These are phyloP conservation scores for Onychomys torridus DNA, from an alignment of 2,797 vertebrate genomes.

Conservation along the genomic window DNA sequence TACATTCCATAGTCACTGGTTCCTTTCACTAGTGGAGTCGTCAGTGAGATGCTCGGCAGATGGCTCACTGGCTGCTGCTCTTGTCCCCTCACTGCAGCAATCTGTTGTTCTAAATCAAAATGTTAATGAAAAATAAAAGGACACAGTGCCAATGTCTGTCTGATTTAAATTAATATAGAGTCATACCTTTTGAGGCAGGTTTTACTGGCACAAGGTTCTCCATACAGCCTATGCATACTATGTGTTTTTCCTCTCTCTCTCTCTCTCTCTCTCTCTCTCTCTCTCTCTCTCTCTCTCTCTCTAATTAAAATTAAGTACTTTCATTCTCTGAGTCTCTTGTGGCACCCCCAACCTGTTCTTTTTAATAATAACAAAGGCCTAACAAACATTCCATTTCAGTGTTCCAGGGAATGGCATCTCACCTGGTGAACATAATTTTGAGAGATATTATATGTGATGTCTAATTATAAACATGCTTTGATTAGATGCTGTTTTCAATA, in stretches of 20 bases:
- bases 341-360: conserved; percentile 76
- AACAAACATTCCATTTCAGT: conserved; percentile 73
- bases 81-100: conserved; percentile 80
- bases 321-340: conserved; percentile 73
- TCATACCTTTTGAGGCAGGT: conserved; percentile 79
- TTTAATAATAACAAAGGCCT: conserved; percentile 79
- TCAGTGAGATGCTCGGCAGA: conserved; percentile 88
- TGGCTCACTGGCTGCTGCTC: conserved; percentile 86
- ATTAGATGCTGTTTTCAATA: conserved; percentile 81
- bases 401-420: conserved; percentile 72
- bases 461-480: conserved; percentile 82
- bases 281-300: background rate
- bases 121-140: conserved; percentile 79
- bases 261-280: background rate
- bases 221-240: conserved; percentile 64
- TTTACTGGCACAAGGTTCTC: conserved; percentile 12
- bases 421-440: conserved; percentile 78
- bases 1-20: conserved; percentile 88
- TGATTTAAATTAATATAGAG: conserved; percentile 78
- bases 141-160: conserved; percentile 70
- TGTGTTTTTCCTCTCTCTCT: background rate
- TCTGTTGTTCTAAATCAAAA: conserved; percentile 80
- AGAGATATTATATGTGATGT: conserved; percentile 80
- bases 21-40: conserved; percentile 87
- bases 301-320: conserved; percentile 82